phyloP scores from a whole-genome alignment of 2,888 invertebrate species.

The Cecidostiba fungosa region DNA sequence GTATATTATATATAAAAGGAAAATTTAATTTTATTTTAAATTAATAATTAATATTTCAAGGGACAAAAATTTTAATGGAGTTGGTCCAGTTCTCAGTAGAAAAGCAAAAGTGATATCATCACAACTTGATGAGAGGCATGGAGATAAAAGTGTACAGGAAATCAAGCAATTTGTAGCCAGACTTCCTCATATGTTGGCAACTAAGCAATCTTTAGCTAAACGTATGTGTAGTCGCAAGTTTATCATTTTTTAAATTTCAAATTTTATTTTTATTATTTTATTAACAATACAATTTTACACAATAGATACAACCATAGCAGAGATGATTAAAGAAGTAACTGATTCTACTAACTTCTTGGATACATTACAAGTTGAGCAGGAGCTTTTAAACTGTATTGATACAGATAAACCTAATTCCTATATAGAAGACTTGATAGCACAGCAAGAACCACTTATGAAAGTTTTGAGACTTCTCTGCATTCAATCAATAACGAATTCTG shows the following conservation, averaged over 20 bases:
- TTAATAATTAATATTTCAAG: conserved; percentile 81
- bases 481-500: conserved; percentile 95
- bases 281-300: conserved; percentile 40
- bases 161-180: conserved; percentile 96
- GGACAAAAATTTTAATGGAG: conserved; percentile 95
- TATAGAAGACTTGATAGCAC: conserved; percentile 96
- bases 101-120: conserved; percentile 93
- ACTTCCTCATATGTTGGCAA: conserved; percentile 92
- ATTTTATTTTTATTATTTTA: conserved; percentile 14
- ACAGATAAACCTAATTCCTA: conserved; percentile 93
- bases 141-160: conserved; percentile 95
- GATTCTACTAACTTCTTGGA: conserved; percentile 90
- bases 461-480: conserved; percentile 95
- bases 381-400: conserved; percentile 94
- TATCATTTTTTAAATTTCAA: not conserved
- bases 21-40: too few species aligned
- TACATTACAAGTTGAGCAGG: conserved; percentile 92
- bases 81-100: conserved; percentile 91
- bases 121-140: conserved; percentile 92
- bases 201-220: conserved; percentile 91
- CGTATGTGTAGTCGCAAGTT: conserved; percentile 78
- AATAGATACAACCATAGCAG: conserved; percentile 94
- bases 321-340: conserved; percentile 93
- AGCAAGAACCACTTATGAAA: conserved; percentile 89
- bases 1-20: conserved; percentile 7